Conservation (phyloP, 2,113 vertebrate genomes). For the Dasypus novemcinctus region DNA sequence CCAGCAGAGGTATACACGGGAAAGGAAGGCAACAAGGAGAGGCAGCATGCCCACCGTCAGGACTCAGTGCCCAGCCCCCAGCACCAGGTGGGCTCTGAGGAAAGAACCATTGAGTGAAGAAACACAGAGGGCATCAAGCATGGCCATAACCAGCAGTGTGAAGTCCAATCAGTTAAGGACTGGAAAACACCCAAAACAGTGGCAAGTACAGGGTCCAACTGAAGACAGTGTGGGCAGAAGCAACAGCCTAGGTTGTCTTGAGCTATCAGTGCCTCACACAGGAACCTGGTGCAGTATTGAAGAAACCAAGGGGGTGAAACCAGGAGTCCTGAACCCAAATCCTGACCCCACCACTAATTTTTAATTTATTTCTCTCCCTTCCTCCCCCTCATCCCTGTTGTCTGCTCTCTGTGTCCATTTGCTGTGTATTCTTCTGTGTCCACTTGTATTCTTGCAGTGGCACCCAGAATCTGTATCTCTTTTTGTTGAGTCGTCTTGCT, state of each 20-base stretch:
- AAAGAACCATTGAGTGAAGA: not conserved
- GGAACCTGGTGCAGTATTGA: too few species aligned
- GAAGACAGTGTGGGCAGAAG: too few species aligned
- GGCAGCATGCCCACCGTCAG: not conserved
- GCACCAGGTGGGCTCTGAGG: not conserved
- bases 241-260: accelerated
- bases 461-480: too few species aligned
- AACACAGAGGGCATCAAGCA: accelerated
- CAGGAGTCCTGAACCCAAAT: too few species aligned
- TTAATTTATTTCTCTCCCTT: too few species aligned
- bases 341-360: not conserved
- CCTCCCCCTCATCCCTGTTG: too few species aligned
- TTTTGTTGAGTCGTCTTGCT: too few species aligned
- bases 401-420: too few species aligned
- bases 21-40: not conserved
- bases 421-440: too few species aligned
- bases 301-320: too few species aligned
- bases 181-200: not conserved
- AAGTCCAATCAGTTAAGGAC: not conserved
- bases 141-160: accelerated
- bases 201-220: not conserved
- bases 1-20: not conserved
- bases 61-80: not conserved
- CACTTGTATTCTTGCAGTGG: too few species aligned
- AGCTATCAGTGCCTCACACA: not conserved